Percentiles rank a stretch among this genome's conserved stretches.
phyloP scores from a whole-genome alignment of 2,797 vertebrate species.

The Threskiornis aethiopicus region DNA sequence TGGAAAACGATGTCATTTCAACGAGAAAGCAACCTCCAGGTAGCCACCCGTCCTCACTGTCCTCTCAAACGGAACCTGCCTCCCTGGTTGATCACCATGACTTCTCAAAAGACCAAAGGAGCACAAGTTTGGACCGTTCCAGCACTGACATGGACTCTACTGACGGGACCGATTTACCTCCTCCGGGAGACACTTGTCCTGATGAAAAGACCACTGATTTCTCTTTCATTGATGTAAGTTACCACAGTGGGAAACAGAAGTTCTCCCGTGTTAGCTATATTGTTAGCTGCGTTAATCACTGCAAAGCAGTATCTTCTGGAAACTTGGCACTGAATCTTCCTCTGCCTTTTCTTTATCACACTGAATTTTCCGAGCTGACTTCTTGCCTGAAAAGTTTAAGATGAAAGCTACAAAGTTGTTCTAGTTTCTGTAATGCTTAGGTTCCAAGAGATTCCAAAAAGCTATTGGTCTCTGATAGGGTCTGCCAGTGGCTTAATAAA shows the following conservation, averaged over 20 bases:
- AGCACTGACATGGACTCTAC: conserved; percentile 75
- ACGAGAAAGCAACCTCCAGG: conserved; percentile 24
- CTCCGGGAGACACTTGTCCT: neutral
- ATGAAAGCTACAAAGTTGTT: neutral
- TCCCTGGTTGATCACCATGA: conserved; percentile 50
- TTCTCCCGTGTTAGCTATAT: rapidly evolving
- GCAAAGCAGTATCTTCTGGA: neutral
- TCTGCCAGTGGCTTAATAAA: neutral
- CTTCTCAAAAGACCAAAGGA: conserved; percentile 61
- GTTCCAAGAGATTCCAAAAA: neutral
- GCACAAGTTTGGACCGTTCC: conserved; percentile 69
- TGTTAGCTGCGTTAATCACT: rapidly evolving
- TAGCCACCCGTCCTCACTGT: conserved; percentile 66
- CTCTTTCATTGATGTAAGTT: conserved; percentile 78
- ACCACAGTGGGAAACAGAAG: rapidly evolving
- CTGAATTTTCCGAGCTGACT: neutral
- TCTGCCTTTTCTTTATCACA: neutral
- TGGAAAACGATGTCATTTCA: neutral
- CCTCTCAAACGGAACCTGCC: conserved; percentile 63
- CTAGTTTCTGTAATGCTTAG: neutral
- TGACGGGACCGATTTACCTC: conserved; percentile 52
- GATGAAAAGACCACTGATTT: conserved; percentile 59
- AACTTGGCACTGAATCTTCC: rapidly evolving
- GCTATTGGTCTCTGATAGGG: neutral
- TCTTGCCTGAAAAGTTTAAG: neutral